phyloP scores from a whole-genome alignment of 1,140 invertebrate genomes.

The Homarus americanus region DNA sequence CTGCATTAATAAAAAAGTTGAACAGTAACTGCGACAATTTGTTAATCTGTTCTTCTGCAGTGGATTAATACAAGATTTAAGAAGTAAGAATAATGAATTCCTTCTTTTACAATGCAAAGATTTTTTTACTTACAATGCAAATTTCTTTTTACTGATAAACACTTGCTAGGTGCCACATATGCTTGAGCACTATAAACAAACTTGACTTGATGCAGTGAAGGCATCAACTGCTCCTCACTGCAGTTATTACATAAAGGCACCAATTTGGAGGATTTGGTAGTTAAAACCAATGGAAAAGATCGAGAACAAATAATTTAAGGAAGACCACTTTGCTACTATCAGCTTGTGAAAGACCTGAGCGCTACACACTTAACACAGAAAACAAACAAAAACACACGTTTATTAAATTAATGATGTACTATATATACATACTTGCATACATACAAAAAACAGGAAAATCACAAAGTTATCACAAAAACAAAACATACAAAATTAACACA shows the following conservation, averaged over 20 bases:
- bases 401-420: conserved; percentile 53
- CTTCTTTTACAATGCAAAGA: neutral
- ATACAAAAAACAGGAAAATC: conserved; percentile 54
- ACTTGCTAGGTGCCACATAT: conserved; percentile 38
- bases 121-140: neutral
- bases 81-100: neutral
- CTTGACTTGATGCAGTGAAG: conserved; percentile 17
- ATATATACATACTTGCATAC: conserved; percentile 67
- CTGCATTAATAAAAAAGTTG: conserved; percentile 5
- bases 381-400: conserved; percentile 43
- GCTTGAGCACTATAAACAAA: conserved; percentile 54
- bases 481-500: conserved; percentile 64
- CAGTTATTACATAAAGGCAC: conserved; percentile 61
- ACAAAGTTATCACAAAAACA: conserved; percentile 67
- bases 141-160: conserved; percentile 20
- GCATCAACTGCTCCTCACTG: conserved; percentile 2
- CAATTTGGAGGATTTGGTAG: conserved; percentile 69
- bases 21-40: neutral
- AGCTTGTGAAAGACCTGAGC: conserved; percentile 71
- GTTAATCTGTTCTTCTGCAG: neutral
- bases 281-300: conserved; percentile 53
- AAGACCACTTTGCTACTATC: conserved; percentile 68
- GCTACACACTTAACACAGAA: conserved; percentile 59
- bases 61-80: neutral
- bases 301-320: conserved; percentile 63